Evolutionary conservation across 2,888 invertebrate genomes (phyloP).

Genomic region (Deilephila elpenor): DNA sequence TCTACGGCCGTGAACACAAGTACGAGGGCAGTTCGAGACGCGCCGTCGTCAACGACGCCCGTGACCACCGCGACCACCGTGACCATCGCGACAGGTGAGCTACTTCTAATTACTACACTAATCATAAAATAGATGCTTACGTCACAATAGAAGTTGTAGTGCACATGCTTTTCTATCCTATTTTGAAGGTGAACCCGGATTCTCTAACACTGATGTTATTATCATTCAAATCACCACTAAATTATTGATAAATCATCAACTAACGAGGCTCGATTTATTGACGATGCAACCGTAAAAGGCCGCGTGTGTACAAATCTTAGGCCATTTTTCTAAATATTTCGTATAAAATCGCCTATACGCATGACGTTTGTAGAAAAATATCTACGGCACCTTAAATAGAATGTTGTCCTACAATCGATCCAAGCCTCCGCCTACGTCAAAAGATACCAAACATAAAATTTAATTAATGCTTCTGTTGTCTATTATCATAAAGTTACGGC

Average conservation of each 20-base stretch:
- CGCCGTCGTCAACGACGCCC: slow-evolving; percentile 70
- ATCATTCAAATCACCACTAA: neutral
- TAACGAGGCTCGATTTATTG: neutral
- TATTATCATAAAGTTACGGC: slow-evolving; percentile 69
- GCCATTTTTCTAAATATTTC: neutral
- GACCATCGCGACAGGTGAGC: slow-evolving; percentile 81
- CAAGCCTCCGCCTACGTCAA: slow-evolving; percentile 65
- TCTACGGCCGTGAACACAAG: slow-evolving; percentile 93
- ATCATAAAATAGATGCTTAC: neutral
- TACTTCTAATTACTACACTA: slow-evolving; percentile 30
- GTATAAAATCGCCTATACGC: slow-evolving; percentile 9
- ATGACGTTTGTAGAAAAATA: slow-evolving; percentile 47
- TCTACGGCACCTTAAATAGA: slow-evolving; percentile 70
- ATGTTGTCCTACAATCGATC: slow-evolving; percentile 67
- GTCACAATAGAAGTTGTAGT: neutral
- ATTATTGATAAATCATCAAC: neutral
- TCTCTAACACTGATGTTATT: neutral
- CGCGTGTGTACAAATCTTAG: neutral
- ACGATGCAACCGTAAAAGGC: slow-evolving; percentile 4
- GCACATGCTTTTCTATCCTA: neutral
- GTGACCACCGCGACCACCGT: slow-evolving; percentile 75
- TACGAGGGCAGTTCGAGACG: slow-evolving; percentile 88
- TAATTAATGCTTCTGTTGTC: slow-evolving; percentile 70
- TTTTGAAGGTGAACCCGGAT: slow-evolving; percentile 7
- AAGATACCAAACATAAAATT: slow-evolving; percentile 58